These are phyloP conservation scores for Pteromalus puparum DNA, from an alignment of 1,140 invertebrate species.

Conservation along the genomic window DNA sequence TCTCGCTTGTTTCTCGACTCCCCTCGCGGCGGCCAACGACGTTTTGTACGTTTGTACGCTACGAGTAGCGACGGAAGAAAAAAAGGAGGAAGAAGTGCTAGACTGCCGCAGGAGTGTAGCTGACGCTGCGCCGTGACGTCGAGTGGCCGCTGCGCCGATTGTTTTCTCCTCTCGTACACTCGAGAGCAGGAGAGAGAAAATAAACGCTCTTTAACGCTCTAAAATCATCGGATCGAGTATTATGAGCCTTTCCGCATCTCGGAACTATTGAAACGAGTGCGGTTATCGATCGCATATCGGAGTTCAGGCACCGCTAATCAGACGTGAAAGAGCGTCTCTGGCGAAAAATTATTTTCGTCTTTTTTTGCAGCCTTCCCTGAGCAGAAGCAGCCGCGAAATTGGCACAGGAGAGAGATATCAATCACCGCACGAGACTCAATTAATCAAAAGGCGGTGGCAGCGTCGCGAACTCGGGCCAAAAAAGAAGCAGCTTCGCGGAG, in stretches of 20 bases:
- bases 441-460: constrained; percentile 35
- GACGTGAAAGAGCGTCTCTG: neutral
- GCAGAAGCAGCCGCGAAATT: neutral
- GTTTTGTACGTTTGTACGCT: too few species aligned
- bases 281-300: constrained; percentile 24
- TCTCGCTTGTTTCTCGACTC: neutral
- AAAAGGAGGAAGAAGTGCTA: constrained; percentile 5
- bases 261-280: constrained; percentile 23
- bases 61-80: neutral
- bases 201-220: neutral
- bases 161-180: neutral
- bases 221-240: too few species aligned
- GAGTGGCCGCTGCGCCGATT: neutral
- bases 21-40: neutral
- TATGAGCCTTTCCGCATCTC: neutral
- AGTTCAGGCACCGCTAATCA: neutral
- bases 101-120: neutral
- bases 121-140: neutral
- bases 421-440: constrained; percentile 39
- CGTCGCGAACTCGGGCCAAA: constrained; percentile 1
- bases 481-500: neutral
- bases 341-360: constrained; percentile 15
- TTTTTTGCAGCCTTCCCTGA: neutral
- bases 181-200: neutral
- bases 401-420: constrained; percentile 32